phyloP scores from a whole-genome alignment of 2,888 invertebrate genomes.

The Perizoma flavofasciatum region DNA sequence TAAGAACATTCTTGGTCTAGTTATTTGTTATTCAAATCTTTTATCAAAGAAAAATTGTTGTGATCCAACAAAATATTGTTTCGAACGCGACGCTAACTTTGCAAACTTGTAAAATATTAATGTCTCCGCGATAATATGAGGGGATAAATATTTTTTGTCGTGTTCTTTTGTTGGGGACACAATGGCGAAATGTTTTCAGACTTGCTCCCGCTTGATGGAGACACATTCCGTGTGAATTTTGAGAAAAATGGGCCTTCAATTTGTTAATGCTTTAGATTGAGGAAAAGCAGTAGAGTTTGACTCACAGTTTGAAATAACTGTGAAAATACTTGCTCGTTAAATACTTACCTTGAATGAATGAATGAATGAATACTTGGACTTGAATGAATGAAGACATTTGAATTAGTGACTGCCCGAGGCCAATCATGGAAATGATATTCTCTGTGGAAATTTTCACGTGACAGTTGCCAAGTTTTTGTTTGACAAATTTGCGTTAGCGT shows the following conservation, averaged over 20 bases:
- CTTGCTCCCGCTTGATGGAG: constrained; percentile 13
- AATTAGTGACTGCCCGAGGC: no score
- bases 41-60: constrained; percentile 46
- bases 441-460: no score
- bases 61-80: constrained; percentile 45
- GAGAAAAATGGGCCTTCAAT: constrained; percentile 10
- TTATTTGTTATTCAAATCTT: constrained; percentile 45
- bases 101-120: constrained; percentile 32
- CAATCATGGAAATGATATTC: no score
- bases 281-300: neutral
- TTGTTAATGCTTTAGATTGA: constrained; percentile 17
- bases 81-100: constrained; percentile 28
- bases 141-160: constrained; percentile 18
- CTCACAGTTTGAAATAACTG: neutral
- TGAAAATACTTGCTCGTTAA: no score
- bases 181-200: constrained; percentile 11
- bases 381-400: no score
- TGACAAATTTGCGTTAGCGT: no score
- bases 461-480: no score
- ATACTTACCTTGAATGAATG: no score
- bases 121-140: constrained; percentile 27
- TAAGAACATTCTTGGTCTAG: constrained; percentile 9
- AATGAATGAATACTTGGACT: no score
- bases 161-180: constrained; percentile 20
- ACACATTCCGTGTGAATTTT: constrained; percentile 13